Conservation (phyloP, 2,888 invertebrate genomes). For the Cosmopolites sordidus region DNA sequence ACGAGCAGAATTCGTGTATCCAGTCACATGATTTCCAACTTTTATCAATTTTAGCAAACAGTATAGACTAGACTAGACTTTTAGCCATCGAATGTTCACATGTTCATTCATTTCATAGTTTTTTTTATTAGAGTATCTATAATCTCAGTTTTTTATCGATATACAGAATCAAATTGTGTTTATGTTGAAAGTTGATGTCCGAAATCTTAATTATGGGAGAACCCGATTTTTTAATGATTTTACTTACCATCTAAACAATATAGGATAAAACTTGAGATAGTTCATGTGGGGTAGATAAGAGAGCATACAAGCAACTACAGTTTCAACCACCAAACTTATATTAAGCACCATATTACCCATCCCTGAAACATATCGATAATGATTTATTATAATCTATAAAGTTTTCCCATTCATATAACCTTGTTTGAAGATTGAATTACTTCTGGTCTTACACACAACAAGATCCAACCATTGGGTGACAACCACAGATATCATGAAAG, state of each 20-base stretch:
- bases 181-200: too few relatives aligned
- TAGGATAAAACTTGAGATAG: conserved; percentile 62
- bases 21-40: too few relatives aligned
- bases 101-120: too few relatives aligned
- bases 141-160: too few relatives aligned
- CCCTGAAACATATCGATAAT: conserved; percentile 31
- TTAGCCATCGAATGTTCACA: too few relatives aligned
- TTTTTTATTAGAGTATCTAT: too few relatives aligned
- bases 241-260: conserved; percentile 58
- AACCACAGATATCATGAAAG: conserved; percentile 77
- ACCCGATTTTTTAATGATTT: not conserved
- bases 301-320: conserved; percentile 61
- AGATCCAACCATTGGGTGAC: conserved; percentile 76
- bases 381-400: not conserved
- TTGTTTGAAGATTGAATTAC: conserved; percentile 69
- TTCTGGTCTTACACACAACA: conserved; percentile 75
- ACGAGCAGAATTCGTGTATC: too few relatives aligned
- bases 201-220: too few relatives aligned
- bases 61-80: too few relatives aligned
- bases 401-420: conserved; percentile 46
- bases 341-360: conserved; percentile 68
- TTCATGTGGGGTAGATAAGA: conserved; percentile 64
- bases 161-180: too few relatives aligned
- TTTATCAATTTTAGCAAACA: too few relatives aligned
- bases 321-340: conserved; percentile 58